Percentiles rank a stretch among this genome's conserved stretches.
Evolutionary conservation across 1,140 invertebrate genomes (phyloP).

Genomic region (Drusus annulatus): DNA sequence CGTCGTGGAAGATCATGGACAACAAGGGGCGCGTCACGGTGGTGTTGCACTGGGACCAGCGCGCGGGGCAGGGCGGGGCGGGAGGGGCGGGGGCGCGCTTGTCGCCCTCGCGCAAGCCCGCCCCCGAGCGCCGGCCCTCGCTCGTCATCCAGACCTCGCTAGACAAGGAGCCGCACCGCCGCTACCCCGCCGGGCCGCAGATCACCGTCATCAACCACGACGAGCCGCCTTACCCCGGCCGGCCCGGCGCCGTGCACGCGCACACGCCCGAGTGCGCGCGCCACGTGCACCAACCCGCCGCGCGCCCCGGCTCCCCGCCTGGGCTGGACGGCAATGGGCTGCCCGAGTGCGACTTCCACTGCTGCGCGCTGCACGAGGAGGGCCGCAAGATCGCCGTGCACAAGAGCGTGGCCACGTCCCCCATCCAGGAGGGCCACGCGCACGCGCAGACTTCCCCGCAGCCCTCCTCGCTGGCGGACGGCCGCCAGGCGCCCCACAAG

Average conservation of each 20-base stretch:
- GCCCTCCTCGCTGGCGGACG: conserved; percentile 69
- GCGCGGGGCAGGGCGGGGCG: conserved; percentile 73
- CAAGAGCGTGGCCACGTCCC: conserved; percentile 91
- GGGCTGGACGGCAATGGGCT: conserved; percentile 73
- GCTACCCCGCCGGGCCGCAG: conserved; percentile 80
- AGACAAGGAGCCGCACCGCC: conserved; percentile 75
- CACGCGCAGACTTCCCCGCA: conserved; percentile 76
- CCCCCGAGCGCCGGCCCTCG: conserved; percentile 75
- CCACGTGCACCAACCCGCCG: conserved; percentile 77
- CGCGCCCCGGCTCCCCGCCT: conserved; percentile 72
- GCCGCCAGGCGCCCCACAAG: conserved; percentile 72
- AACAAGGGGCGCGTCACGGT: conserved; percentile 95
- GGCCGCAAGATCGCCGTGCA: conserved; percentile 91
- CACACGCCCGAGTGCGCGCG: conserved; percentile 89
- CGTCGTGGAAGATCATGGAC: conserved; percentile 97
- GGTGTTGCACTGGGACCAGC: conserved; percentile 93
- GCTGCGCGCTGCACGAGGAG: conserved; percentile 93
- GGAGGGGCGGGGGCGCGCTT: conserved; percentile 75
- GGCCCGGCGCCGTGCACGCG: conserved; percentile 81
- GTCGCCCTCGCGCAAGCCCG: conserved; percentile 73
- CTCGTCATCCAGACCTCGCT: conserved; percentile 84
- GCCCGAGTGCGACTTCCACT: conserved; percentile 94
- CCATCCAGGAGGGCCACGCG: conserved; percentile 86
- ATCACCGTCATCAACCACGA: conserved; percentile 94
- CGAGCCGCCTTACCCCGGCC: conserved; percentile 72